Evolutionary conservation across 2,113 vertebrate genomes (phyloP), one percentile per base, ranked within the genome.

Genomic region (Poecile atricapillus): DNA sequence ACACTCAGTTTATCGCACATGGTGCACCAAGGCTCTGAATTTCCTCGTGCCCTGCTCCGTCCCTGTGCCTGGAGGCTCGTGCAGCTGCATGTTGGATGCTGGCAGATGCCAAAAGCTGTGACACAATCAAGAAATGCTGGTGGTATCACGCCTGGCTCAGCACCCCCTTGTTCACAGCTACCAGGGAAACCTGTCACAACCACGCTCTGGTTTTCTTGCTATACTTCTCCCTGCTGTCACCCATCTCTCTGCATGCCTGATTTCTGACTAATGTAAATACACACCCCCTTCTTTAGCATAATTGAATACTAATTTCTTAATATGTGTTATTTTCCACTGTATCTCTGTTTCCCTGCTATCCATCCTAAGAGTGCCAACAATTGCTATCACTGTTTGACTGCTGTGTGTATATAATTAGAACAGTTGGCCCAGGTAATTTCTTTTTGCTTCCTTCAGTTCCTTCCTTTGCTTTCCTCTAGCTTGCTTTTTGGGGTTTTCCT

Each of bases 401-500:
- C 87, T 74, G 43, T 71, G 93, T 89, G 67, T 94, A 64, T 94
- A 89, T 96, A 92, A 96, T 97, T 97, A 96, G 93, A 97, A 71
- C 56, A 69, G 73, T 78, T 87, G 86, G 86, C 86, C 96, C 74
- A 70, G 91, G 87, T 88, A 86, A 95, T 96, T 96, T 90, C 74
- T 88, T 95, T 80, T 83, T 64, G 43, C 35, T 90, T 91, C 76
- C 56, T 90, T 93, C 74, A 75, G 44, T 91, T 90, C 52, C 39
- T 97, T 91, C 73, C 49, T 63, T 71, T 65, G 31, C 28, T 93
- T 82, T 84, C 53, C 74, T 65, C 87, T 58, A 70, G 31, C 83
- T 41, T 71, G 71, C 50, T 60, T 94, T 75, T 70, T 88, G 55
- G 76, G 52, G 11, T 18, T 83, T 67, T 79, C 60, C 83, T 84